Evolutionary conservation across 2,797 vertebrate genomes (phyloP).

Genomic region (Podarcis siculus): DNA sequence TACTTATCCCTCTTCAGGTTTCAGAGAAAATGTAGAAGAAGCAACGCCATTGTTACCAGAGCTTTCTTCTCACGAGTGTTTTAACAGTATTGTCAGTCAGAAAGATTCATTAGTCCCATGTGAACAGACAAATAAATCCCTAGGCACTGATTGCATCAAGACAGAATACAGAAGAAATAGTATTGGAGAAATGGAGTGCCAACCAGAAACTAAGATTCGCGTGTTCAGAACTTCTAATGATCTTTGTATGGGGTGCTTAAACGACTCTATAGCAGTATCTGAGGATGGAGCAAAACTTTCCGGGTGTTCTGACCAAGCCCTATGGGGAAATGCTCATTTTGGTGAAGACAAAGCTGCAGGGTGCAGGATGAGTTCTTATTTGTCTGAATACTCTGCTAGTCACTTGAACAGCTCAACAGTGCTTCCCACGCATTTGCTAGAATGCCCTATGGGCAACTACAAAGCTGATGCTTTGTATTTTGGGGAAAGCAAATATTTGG

Average conservation of each 20-base stretch:
- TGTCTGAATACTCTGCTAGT: conserved; percentile 26
- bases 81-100: not conserved
- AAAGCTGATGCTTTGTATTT: not conserved
- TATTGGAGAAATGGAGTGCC: not conserved
- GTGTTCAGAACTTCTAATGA: not conserved
- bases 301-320: conserved; percentile 21
- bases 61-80: conserved; percentile 28
- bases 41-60: conserved; percentile 3
- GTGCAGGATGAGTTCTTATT: not conserved
- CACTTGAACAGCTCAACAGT: conserved; percentile 6
- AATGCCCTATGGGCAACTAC: conserved; percentile 26
- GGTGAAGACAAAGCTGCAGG: conserved; percentile 23
- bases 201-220: not conserved
- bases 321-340: conserved; percentile 27
- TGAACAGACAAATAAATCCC: conserved; percentile 24
- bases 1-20: conserved; percentile 29
- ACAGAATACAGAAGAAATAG: conserved; percentile 28
- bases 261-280: conserved; percentile 4
- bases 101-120: conserved; percentile 6
- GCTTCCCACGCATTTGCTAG: conserved; percentile 28
- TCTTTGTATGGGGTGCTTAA: not conserved
- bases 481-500: conserved; percentile 51
- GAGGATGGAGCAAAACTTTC: conserved; percentile 2
- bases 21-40: not conserved
- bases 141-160: conserved; percentile 22